phyloP scores from a whole-genome alignment of 2,113 vertebrate genomes.

The Lepidothrix coronata region DNA sequence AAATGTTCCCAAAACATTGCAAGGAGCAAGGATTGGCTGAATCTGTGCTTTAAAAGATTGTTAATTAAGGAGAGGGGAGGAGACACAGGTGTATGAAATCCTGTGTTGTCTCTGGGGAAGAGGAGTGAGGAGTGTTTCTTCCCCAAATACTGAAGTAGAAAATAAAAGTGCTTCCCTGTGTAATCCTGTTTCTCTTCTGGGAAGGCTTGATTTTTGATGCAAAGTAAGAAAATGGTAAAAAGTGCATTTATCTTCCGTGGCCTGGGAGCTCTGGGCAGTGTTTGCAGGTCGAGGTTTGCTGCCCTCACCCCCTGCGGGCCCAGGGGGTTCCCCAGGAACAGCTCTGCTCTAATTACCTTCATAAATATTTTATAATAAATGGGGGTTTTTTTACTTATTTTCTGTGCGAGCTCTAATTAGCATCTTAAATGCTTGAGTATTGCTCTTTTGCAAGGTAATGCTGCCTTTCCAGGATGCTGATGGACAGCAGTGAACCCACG shows the following conservation, averaged over 20 bases:
- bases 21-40: neutral
- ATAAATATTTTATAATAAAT: neutral
- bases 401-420: neutral
- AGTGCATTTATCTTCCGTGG: accelerated
- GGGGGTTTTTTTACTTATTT: neutral
- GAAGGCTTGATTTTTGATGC: neutral
- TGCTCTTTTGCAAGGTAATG: neutral
- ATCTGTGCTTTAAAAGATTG: neutral
- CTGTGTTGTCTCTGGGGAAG: neutral
- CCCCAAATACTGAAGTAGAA: neutral
- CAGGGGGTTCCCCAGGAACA: accelerated
- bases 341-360: neutral
- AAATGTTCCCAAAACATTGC: neutral
- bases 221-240: neutral
- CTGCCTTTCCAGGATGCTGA: neutral
- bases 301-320: accelerated
- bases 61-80: neutral
- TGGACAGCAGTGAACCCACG: accelerated
- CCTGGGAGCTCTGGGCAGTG: neutral
- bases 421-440: neutral
- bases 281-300: neutral
- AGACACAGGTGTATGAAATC: neutral
- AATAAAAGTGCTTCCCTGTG: neutral
- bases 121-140: neutral
- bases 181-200: neutral